A percentile compares a stretch with the other conserved stretches of the same genome.
These are phyloP conservation scores for Onthophagus taurus DNA, from an alignment of 1,140 invertebrate genomes.

Conservation along the genomic window DNA sequence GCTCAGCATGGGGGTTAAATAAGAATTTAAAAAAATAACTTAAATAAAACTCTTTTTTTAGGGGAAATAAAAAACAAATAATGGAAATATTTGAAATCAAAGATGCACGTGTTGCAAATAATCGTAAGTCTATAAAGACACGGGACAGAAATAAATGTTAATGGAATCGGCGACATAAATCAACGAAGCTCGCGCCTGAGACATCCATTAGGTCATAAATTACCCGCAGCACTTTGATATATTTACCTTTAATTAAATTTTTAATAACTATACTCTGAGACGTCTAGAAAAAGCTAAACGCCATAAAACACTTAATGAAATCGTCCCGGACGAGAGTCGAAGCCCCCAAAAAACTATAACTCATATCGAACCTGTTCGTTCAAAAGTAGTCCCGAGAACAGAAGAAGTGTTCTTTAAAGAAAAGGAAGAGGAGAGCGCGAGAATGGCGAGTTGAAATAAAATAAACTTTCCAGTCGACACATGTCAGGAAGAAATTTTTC, in stretches of 20 bases:
- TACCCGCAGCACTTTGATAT: slow-evolving; percentile 7
- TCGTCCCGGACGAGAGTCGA: no score
- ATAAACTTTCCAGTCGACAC: slow-evolving; percentile 9
- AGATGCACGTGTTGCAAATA: no score
- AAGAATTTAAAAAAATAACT: no score
- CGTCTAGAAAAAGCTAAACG: slow-evolving; percentile 10
- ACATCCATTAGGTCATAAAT: slow-evolving; percentile 11
- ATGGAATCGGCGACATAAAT: not conserved
- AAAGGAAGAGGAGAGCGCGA: no score
- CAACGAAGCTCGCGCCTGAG: not conserved
- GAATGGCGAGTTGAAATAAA: slow-evolving; percentile 3
- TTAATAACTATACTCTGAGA: slow-evolving; percentile 9
- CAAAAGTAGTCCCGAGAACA: no score
- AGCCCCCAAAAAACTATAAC: slow-evolving; percentile 11
- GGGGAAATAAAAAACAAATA: no score
- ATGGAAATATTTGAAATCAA: no score
- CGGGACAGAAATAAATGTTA: slow-evolving; percentile 1
- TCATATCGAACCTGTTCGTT: slow-evolving; percentile 5
- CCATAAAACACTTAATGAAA: slow-evolving; percentile 13
- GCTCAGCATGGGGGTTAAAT: no score
- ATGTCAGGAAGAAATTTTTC: slow-evolving; percentile 11
- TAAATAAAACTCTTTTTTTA: no score
- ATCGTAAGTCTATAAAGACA: no score
- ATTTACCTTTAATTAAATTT: slow-evolving; percentile 13
- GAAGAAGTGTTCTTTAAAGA: no score